phyloP scores from a whole-genome alignment of 1,140 invertebrate genomes.

The Ips nitidus region DNA sequence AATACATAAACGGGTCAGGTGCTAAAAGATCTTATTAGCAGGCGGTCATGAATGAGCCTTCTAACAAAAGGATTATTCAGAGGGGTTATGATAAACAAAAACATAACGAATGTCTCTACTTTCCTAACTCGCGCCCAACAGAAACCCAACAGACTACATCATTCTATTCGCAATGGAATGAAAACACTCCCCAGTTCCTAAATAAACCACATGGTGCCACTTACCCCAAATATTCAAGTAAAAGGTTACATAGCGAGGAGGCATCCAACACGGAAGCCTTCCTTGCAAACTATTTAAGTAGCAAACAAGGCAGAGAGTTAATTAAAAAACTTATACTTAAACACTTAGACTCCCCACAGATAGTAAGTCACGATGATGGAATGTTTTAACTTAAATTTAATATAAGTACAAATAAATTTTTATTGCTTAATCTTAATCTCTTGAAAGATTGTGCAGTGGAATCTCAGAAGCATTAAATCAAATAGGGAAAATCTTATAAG shows the following conservation, averaged over 20 bases:
- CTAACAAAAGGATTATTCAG: neutral
- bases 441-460: constrained; percentile 29
- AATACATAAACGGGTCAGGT: neutral
- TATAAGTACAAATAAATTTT: neutral
- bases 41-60: neutral
- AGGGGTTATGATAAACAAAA: too few species aligned
- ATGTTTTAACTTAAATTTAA: neutral
- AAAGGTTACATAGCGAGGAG: too few species aligned
- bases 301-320: neutral
- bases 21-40: constrained; percentile 11
- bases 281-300: too few species aligned
- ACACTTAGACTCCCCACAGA: neutral
- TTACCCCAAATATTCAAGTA: too few species aligned
- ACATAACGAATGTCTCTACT: too few species aligned
- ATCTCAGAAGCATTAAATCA: constrained; percentile 20
- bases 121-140: constrained; percentile 4
- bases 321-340: neutral
- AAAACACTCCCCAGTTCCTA: neutral
- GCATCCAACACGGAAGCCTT: too few species aligned
- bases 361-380: neutral
- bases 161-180: neutral
- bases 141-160: neutral
- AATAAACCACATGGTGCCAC: neutral
- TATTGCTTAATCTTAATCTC: too few species aligned
- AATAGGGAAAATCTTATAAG: constrained; percentile 19